Percentiles rank a stretch among this genome's conserved stretches.
These are phyloP conservation scores for Epinotia brunnichana DNA, from an alignment of 2,888 invertebrate species.

Conservation along the genomic window DNA sequence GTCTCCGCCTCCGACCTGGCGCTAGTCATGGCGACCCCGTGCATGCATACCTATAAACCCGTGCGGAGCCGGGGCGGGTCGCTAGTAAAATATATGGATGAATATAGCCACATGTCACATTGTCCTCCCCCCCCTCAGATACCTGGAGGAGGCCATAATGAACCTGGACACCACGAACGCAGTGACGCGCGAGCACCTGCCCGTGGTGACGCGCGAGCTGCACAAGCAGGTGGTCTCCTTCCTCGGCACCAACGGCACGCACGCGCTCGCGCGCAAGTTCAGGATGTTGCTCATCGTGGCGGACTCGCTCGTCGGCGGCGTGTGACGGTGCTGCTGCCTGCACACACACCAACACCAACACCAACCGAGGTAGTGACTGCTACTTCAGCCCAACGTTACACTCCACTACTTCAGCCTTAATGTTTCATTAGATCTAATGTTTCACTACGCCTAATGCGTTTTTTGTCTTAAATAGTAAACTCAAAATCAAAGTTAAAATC, in stretches of 20 bases:
- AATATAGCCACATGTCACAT: too few species aligned
- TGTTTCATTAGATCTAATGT: too few species aligned
- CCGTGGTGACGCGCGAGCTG: conserved; percentile 89
- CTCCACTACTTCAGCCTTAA: too few species aligned
- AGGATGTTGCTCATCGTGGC: conserved; percentile 86
- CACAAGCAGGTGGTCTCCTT: conserved; percentile 85
- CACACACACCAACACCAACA: too few species aligned
- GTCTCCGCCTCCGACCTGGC: conserved; percentile 91
- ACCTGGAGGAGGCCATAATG: conserved; percentile 92
- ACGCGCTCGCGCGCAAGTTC: conserved; percentile 83
- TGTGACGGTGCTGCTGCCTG: conserved; percentile 36
- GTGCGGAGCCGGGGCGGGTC: too few species aligned
- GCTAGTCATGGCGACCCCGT: conserved; percentile 93
- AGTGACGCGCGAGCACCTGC: conserved; percentile 91
- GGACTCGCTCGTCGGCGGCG: conserved; percentile 62
- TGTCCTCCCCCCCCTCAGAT: conserved; percentile 88
- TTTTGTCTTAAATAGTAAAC: too few species aligned
- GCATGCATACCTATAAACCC: too few species aligned
- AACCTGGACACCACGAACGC: conserved; percentile 88
- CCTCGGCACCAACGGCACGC: conserved; percentile 85
- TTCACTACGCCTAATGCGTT: too few species aligned
- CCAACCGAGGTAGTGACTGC: too few species aligned
- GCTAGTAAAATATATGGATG: too few species aligned
- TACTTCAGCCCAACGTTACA: too few species aligned
- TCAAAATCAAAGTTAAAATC: too few species aligned